These are phyloP conservation scores for Nowickia ferox DNA, from an alignment of 2,888 invertebrate genomes.

Conservation along the genomic window DNA sequence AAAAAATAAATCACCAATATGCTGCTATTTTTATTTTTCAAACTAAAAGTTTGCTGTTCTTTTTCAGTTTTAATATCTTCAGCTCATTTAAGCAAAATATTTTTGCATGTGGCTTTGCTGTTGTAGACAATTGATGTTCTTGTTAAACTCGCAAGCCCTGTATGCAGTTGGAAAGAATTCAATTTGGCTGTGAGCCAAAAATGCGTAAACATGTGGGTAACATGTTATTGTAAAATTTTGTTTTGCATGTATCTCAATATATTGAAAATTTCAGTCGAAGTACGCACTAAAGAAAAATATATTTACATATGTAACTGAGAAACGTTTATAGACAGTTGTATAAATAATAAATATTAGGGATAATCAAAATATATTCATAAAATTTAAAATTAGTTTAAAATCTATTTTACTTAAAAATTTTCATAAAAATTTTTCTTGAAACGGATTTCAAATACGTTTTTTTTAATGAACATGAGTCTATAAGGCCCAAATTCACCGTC, in stretches of 20 bases:
- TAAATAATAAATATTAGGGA: conserved; percentile 7
- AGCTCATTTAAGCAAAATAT: conserved; percentile 65
- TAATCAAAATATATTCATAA: not conserved
- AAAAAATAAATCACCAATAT: conserved; percentile 15
- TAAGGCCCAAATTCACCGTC: no score
- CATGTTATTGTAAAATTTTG: conserved; percentile 65
- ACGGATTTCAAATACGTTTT: no score
- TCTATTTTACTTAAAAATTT: no score
- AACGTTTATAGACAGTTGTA: not conserved
- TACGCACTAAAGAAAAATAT: conserved; percentile 2
- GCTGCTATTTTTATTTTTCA: conserved; percentile 41
- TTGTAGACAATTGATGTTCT: conserved; percentile 25
- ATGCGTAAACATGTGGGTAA: conserved; percentile 73
- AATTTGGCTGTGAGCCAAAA: conserved; percentile 73
- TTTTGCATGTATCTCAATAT: conserved; percentile 62
- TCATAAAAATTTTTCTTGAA: no score
- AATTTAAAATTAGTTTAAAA: no score
- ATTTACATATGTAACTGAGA: not conserved
- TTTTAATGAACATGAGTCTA: no score
- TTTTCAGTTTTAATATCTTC: conserved; percentile 66
- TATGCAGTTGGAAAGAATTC: conserved; percentile 59
- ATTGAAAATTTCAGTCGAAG: conserved; percentile 56
- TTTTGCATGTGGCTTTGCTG: conserved; percentile 33
- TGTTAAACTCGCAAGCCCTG: conserved; percentile 37
- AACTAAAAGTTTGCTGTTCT: conserved; percentile 59